Conservation (phyloP, 2,888 invertebrate species). For the Calephelis perditalis region DNA sequence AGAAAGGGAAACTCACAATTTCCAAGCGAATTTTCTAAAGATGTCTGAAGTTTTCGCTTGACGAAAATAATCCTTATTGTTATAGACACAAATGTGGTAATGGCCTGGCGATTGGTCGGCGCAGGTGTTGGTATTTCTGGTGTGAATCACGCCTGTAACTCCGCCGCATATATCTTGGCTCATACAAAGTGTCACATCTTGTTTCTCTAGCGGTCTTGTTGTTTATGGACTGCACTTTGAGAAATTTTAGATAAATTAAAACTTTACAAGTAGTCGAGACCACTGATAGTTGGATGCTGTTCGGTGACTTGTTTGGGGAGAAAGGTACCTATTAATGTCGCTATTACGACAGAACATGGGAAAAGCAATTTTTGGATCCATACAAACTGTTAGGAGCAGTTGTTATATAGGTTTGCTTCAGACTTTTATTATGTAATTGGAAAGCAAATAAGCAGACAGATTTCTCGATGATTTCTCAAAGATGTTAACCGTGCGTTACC, state of each 20-base stretch:
- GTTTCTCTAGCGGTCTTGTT: constrained; percentile 45
- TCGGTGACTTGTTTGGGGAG: too few relatives aligned
- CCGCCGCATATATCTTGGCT: constrained; percentile 64
- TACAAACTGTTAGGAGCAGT: too few relatives aligned
- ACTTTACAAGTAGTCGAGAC: not conserved
- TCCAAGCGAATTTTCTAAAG: constrained; percentile 51
- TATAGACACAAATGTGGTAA: constrained; percentile 33
- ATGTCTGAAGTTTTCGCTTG: constrained; percentile 18
- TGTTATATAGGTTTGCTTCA: too few relatives aligned
- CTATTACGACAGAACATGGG: too few relatives aligned
- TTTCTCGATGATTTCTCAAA: too few relatives aligned
- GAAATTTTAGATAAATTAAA: constrained; percentile 30
- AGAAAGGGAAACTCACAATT: constrained; percentile 38
- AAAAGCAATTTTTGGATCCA: too few relatives aligned
- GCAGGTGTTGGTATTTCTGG: constrained; percentile 59
- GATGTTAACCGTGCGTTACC: too few relatives aligned
- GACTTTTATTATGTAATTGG: too few relatives aligned
- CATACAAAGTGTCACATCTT: constrained; percentile 53
- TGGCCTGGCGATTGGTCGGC: constrained; percentile 34
- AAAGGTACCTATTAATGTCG: too few relatives aligned
- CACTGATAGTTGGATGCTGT: too few relatives aligned
- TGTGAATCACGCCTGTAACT: constrained; percentile 64
- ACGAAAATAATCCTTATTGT: constrained; percentile 36
- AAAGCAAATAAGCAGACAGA: too few relatives aligned
- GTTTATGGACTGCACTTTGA: constrained; percentile 32